Base-by-base conservation (phyloP, 1,140 invertebrate genomes). In the Phenacoccus solenopsis region DNA sequence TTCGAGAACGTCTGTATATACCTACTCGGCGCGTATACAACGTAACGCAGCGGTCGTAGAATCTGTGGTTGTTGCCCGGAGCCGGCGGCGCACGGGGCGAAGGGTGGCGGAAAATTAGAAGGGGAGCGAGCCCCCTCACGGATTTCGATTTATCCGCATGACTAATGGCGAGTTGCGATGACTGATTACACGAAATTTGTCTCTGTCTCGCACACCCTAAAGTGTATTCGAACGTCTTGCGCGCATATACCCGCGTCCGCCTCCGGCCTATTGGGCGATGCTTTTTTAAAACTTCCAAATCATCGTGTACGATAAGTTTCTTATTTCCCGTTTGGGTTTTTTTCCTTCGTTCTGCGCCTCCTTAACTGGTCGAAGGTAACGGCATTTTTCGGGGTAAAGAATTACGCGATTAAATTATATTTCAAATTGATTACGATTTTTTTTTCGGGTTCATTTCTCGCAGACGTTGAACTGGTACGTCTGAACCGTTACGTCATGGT, bases 271-370 rank as follows among this genome's bases (percentile, higher is more conserved):
- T 13, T 5, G 3, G 5, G 38, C 16, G 20, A 49, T n/a, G 38
- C 38, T 49, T 49, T 49, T 49, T 49, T n/a, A n/a, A 49, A 49
- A 49, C 38, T 49, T 49, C 38, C 38, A 49, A 49, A 49, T 49
- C 38, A 49, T 49, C 38, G 38, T 49, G 13, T 32, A 49, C 38
- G 38, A 49, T 49, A 49, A 49, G 38, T 49, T 49, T 49, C 38
- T 49, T n/a, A 49, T 49, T 49, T 49, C 12, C 5, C 16, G 38
- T 16, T n/a, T 49, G 38, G 4, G 16, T 49, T 49, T 4, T 49
- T n/a, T 49, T 16, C 16, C 16, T 49, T n/a, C 38, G 5, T 49
- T 9, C 2, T 16, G n/a, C n/a, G n/a, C n/a, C n/a, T n/a, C n/a
- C n/a, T n/a, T n/a, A n/a, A n/a, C n/a, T n/a, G n/a, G n/a, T n/a